These are phyloP conservation scores for Hypomesus transpacificus DNA, from an alignment of 2,113 vertebrate species.

Conservation along the genomic window DNA sequence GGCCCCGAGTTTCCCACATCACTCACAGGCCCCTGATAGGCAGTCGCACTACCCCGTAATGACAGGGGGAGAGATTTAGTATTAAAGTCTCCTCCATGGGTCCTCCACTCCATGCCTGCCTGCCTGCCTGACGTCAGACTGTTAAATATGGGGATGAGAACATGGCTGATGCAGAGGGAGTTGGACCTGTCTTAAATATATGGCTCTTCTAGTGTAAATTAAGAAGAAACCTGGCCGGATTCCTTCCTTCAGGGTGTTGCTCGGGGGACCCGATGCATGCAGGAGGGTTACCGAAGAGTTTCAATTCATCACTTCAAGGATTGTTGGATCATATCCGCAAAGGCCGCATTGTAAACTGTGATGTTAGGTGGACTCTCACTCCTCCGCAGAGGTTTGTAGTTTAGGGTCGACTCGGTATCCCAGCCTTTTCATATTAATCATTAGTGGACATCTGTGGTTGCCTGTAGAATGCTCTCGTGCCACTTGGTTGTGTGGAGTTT, in stretches of 20 bases:
- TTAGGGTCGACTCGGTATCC: constrained; percentile 39
- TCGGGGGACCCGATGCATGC: constrained; percentile 37
- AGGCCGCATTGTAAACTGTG: constrained; percentile 36
- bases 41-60: constrained; percentile 70
- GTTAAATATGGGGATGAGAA: constrained; percentile 72
- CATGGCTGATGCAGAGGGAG: constrained; percentile 56
- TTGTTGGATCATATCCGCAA: constrained; percentile 46
- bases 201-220: constrained; percentile 18
- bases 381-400: constrained; percentile 45
- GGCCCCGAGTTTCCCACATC: constrained; percentile 73
- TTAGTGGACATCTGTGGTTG: not conserved
- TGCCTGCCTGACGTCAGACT: constrained; percentile 69
- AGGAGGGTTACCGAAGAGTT: constrained; percentile 32
- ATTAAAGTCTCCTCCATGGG: constrained; percentile 65
- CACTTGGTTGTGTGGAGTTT: not conserved
- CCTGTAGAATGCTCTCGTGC: constrained; percentile 12
- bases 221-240: not conserved
- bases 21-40: constrained; percentile 74
- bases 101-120: constrained; percentile 45
- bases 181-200: constrained; percentile 62
- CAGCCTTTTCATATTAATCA: constrained; percentile 28
- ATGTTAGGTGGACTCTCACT: constrained; percentile 29
- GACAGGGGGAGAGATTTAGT: constrained; percentile 75
- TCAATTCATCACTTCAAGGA: constrained; percentile 43
- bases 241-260: not conserved